Conservation (phyloP, 2,888 invertebrate species). For the Nomada hirtipes region DNA sequence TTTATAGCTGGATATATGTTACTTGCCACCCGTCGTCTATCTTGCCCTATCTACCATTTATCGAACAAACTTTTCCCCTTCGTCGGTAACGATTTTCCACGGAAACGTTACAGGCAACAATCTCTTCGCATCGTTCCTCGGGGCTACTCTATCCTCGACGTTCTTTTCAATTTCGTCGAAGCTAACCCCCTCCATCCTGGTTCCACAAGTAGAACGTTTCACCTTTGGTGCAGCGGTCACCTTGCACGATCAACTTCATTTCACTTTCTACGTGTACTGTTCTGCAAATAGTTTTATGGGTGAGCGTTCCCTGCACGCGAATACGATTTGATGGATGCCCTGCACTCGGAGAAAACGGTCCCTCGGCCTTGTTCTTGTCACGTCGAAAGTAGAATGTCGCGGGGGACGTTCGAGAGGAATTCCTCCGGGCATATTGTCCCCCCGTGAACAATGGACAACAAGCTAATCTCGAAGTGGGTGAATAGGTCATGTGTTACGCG, state of each 20-base stretch:
- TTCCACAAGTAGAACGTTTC: neutral
- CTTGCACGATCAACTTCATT: conserved; percentile 15
- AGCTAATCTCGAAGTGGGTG: conserved; percentile 73
- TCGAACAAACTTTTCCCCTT: conserved; percentile 5
- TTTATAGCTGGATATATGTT: conserved; percentile 45
- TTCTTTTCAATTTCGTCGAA: neutral
- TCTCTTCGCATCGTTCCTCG: too few species aligned
- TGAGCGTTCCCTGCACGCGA: conserved; percentile 13
- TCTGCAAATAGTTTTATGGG: conserved; percentile 12
- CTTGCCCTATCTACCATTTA: neutral
- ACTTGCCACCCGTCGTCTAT: neutral
- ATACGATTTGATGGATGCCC: conserved; percentile 8
- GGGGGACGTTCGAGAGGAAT: conserved; percentile 35
- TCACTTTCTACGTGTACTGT: conserved; percentile 46
- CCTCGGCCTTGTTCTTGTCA: conserved; percentile 39
- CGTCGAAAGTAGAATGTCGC: conserved; percentile 49
- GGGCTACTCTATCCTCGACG: too few species aligned
- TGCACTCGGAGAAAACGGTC: conserved; percentile 13
- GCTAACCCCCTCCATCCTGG: neutral
- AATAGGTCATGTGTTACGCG: conserved; percentile 71
- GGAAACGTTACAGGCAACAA: neutral
- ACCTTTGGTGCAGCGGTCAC: neutral
- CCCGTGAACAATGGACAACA: conserved; percentile 61
- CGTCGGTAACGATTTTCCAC: neutral
- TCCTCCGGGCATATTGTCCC: conserved; percentile 49